Conservation (phyloP, 2,113 vertebrate species). For the Leucopsar rothschildi region DNA sequence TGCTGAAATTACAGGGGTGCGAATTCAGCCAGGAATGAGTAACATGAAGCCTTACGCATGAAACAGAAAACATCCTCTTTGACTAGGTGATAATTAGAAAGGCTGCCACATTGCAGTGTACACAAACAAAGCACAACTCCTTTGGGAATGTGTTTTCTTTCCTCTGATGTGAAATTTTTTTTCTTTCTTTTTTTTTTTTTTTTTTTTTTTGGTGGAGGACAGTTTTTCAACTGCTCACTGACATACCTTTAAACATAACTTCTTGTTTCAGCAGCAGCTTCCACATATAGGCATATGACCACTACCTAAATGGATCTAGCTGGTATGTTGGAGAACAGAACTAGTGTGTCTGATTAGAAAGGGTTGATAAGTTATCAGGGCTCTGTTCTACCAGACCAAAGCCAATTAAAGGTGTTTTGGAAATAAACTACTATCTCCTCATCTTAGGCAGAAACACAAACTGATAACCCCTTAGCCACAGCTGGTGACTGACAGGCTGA, state of each 20-base stretch:
- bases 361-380: not conserved
- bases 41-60: not conserved
- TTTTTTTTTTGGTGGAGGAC: not conserved
- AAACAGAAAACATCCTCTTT: not conserved
- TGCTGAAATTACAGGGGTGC: not conserved
- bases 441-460: not conserved
- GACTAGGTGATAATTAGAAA: conserved; percentile 27
- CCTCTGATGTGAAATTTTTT: not conserved
- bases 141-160: not conserved
- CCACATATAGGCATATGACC: not conserved
- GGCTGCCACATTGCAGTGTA: not conserved
- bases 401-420: not conserved
- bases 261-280: not conserved
- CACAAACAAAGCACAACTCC: not conserved
- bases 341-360: not conserved
- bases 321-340: not conserved
- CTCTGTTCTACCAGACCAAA: not conserved
- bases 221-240: not conserved
- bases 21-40: not conserved
- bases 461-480: not conserved
- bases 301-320: not conserved
- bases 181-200: not conserved
- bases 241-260: not conserved
- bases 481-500: not conserved
- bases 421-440: not conserved